These are phyloP conservation scores for Glaucopsyche alexis DNA, from an alignment of 2,888 invertebrate genomes.

Conservation along the genomic window DNA sequence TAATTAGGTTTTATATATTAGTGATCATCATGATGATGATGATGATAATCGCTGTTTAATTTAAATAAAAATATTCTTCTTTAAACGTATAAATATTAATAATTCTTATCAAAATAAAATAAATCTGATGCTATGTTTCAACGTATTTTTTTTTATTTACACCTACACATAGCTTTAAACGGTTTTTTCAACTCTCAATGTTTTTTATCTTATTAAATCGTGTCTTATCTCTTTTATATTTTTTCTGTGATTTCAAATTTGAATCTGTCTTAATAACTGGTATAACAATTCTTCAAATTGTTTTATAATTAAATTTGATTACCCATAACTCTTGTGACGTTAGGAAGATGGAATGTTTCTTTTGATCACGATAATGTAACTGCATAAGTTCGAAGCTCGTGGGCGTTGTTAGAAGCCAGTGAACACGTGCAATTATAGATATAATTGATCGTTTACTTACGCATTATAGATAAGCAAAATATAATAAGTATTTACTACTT, in stretches of 20 bases:
- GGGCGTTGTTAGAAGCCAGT: constrained; percentile 14
- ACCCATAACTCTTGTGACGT: constrained; percentile 12
- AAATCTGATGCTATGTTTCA: constrained; percentile 3
- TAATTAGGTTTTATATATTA: too few species aligned
- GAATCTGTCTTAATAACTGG: neutral
- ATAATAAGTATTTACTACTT: neutral
- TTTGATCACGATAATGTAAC: constrained; percentile 16
- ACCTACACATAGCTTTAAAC: constrained; percentile 13
- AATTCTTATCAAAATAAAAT: too few species aligned
- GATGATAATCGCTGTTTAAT: too few species aligned
- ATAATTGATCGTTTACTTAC: neutral
- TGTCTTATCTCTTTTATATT: neutral
- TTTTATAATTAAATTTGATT: constrained; percentile 17
- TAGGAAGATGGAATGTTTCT: constrained; percentile 3
- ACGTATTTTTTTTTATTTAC: too few species aligned
- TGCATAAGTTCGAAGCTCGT: constrained; percentile 15
- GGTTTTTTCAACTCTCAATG: neutral
- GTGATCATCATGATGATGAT: too few species aligned
- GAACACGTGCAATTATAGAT: neutral
- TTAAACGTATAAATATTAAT: too few species aligned
- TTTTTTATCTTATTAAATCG: constrained; percentile 15
- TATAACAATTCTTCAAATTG: constrained; percentile 4
- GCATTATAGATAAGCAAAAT: neutral
- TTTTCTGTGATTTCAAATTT: constrained; percentile 2
- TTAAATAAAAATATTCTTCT: too few species aligned